These are phyloP conservation scores for Macroramphosus scolopax DNA, from an alignment of 2,797 vertebrate genomes.

Conservation along the genomic window DNA sequence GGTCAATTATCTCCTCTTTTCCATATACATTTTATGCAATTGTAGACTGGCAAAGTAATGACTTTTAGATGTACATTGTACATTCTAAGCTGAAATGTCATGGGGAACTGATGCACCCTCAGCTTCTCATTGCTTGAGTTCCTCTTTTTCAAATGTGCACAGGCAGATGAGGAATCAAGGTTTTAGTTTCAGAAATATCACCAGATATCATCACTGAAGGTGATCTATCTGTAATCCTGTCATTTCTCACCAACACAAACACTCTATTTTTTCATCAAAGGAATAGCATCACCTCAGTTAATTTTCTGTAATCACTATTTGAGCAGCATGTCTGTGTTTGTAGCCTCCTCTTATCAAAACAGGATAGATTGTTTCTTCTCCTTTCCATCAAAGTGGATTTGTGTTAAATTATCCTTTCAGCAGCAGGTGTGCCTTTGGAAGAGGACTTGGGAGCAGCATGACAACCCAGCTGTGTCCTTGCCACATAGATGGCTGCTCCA, in stretches of 20 bases:
- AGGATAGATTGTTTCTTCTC: constrained; percentile 35
- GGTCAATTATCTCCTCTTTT: too few species aligned
- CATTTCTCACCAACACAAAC: constrained; percentile 6
- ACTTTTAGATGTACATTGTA: too few species aligned
- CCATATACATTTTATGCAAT: too few species aligned
- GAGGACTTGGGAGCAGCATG: constrained; percentile 24
- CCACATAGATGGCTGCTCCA: background rate
- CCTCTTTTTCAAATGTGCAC: background rate
- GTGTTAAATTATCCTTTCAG: constrained; percentile 41
- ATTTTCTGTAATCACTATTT: constrained; percentile 15
- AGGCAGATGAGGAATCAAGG: background rate
- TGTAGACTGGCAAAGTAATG: too few species aligned
- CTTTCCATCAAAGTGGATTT: constrained; percentile 59
- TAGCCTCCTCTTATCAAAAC: constrained; percentile 25
- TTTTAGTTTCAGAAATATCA: background rate
- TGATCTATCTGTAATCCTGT: background rate
- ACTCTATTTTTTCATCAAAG: constrained; percentile 17
- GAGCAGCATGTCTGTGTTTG: constrained; percentile 11
- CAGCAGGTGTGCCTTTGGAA: constrained; percentile 54
- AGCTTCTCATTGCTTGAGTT: too few species aligned
- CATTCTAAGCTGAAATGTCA: too few species aligned
- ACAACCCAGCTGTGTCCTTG: constrained; percentile 40
- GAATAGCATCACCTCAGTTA: constrained; percentile 1
- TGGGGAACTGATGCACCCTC: background rate
- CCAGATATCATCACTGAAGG: constrained; percentile 2